These are phyloP conservation scores for Poeciliopsis paucimaculata DNA, from an alignment of 2,797 vertebrate genomes.

Conservation along the genomic window DNA sequence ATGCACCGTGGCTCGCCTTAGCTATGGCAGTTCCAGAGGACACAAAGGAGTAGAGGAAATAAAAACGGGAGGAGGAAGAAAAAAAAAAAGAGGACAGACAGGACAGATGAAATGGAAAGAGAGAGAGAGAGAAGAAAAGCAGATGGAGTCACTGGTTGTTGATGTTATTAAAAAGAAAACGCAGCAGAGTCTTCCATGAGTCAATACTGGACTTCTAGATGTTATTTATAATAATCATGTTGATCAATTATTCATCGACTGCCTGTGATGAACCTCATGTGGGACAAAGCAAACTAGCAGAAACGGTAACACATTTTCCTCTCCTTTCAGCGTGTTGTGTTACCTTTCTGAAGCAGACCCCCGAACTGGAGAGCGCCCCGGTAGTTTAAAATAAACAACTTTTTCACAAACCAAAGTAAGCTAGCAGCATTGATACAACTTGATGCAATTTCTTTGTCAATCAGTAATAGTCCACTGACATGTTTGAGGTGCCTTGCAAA, in stretches of 20 bases:
- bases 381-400: not conserved
- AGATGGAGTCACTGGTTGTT: slow-evolving; percentile 70
- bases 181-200: slow-evolving; percentile 32
- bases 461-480: too few species aligned
- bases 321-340: slow-evolving; percentile 17
- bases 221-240: not conserved
- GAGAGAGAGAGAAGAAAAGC: slow-evolving; percentile 54
- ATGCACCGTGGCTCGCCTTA: slow-evolving; percentile 98
- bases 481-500: not conserved
- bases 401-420: not conserved
- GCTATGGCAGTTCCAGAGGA: slow-evolving; percentile 82
- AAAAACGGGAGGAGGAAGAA: slow-evolving; percentile 17
- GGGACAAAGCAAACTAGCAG: slow-evolving; percentile 25
- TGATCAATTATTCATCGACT: not conserved
- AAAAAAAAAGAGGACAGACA: slow-evolving; percentile 15
- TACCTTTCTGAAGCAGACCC: slow-evolving; percentile 52
- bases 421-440: not conserved
- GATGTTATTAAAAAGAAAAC: slow-evolving; percentile 37
- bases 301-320: slow-evolving; percentile 35
- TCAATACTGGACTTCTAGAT: slow-evolving; percentile 15
- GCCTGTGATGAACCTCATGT: slow-evolving; percentile 49
- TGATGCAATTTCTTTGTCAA: not conserved
- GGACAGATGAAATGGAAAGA: slow-evolving; percentile 66
- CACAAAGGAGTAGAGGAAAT: slow-evolving; percentile 64
- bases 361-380: slow-evolving; percentile 50